A percentile compares a stretch with the other conserved stretches of the same genome.
Conservation (phyloP, 2,113 vertebrate species). For the Notiomystis cincta region DNA sequence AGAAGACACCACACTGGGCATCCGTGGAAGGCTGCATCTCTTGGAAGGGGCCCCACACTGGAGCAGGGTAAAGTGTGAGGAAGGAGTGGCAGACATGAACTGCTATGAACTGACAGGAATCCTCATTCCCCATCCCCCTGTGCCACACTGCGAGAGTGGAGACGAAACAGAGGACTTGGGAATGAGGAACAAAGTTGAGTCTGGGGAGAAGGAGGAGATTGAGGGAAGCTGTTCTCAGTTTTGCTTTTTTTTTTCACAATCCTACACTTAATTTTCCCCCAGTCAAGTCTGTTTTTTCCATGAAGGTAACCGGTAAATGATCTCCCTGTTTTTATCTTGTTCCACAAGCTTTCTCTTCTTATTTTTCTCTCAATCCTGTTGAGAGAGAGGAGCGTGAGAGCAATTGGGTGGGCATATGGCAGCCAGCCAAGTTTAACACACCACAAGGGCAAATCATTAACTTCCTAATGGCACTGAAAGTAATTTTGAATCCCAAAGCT, state of each 20-base stretch:
- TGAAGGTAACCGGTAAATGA: background rate
- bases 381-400: background rate
- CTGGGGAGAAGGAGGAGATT: background rate
- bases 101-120: background rate
- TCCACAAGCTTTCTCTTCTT: background rate
- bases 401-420: background rate
- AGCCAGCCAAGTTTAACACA: background rate
- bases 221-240: background rate
- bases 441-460: background rate
- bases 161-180: background rate
- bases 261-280: background rate
- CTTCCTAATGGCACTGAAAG: background rate
- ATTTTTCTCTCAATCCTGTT: background rate
- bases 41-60: background rate
- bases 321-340: background rate
- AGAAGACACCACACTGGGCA: background rate
- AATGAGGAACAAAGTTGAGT: background rate
- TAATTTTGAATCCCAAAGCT: background rate
- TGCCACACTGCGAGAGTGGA: rapidly evolving
- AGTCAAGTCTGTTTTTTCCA: background rate
- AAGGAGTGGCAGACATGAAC: background rate
- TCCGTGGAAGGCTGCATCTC: background rate
- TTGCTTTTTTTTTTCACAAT: background rate
- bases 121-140: background rate
- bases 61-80: background rate